Conservation (phyloP, 2,113 vertebrate species). For the Apodemus sylvaticus region DNA sequence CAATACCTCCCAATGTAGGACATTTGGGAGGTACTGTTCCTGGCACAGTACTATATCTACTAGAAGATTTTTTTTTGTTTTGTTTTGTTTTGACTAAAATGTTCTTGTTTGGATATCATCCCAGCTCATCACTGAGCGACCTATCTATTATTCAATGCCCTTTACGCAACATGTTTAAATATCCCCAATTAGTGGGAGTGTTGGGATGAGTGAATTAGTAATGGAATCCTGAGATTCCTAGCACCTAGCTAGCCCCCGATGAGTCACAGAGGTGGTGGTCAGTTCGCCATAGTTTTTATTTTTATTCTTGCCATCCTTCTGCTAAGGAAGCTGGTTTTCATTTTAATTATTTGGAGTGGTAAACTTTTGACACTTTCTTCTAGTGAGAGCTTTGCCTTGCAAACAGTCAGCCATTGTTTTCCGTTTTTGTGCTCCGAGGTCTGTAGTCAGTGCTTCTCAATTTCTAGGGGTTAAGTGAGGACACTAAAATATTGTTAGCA, state of each 20-base stretch:
- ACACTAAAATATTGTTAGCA: slow-evolving; percentile 46
- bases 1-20: neutral
- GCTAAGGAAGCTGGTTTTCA: slow-evolving; percentile 9
- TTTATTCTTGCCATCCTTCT: slow-evolving; percentile 32
- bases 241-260: neutral
- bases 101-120: neutral
- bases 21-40: neutral
- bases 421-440: neutral
- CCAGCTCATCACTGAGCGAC: neutral
- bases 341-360: slow-evolving; percentile 64
- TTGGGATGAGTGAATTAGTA: slow-evolving; percentile 13
- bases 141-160: neutral
- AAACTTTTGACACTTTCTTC: slow-evolving; percentile 53
- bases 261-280: neutral
- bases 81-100: neutral
- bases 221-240: neutral
- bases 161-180: neutral
- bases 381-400: slow-evolving; percentile 52
- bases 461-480: slow-evolving; percentile 64
- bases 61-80: neutral
- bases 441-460: slow-evolving; percentile 47
- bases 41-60: neutral
- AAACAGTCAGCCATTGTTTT: neutral
- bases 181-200: neutral
- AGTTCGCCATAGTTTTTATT: neutral